phyloP scores from a whole-genome alignment of 1,140 invertebrate species.

The Drosophila kepulauana region DNA sequence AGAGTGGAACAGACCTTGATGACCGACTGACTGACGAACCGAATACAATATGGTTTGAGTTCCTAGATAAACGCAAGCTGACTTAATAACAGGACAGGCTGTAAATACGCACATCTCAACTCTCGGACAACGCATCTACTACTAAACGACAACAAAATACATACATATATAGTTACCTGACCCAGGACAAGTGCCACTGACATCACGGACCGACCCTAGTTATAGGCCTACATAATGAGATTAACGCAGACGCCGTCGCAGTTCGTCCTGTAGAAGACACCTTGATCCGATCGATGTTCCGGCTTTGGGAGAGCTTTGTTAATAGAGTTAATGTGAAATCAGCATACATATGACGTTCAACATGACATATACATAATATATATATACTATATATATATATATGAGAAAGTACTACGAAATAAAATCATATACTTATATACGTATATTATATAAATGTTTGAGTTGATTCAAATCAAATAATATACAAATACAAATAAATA shows the following conservation, averaged over 20 bases:
- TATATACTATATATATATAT: neutral
- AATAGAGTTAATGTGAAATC: slow-evolving; percentile 37
- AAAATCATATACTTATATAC: slow-evolving; percentile 10
- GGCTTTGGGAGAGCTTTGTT: slow-evolving; percentile 16
- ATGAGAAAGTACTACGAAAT: slow-evolving; percentile 7
- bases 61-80: slow-evolving; percentile 74
- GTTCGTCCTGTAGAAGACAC: neutral
- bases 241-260: slow-evolving; percentile 17
- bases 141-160: neutral
- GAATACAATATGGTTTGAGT: slow-evolving; percentile 79
- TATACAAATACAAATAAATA: slow-evolving; percentile 83
- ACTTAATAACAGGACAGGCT: slow-evolving; percentile 57
- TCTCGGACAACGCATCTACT: slow-evolving; percentile 8
- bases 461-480: slow-evolving; percentile 53
- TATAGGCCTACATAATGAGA: slow-evolving; percentile 60
- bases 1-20: neutral
- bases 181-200: slow-evolving; percentile 1
- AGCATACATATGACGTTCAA: slow-evolving; percentile 63
- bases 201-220: slow-evolving; percentile 42
- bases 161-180: neutral
- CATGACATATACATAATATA: slow-evolving; percentile 33
- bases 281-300: slow-evolving; percentile 13
- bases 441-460: slow-evolving; percentile 34
- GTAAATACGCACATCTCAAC: slow-evolving; percentile 74
- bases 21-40: slow-evolving; percentile 19